phyloP scores from a whole-genome alignment of 2,113 vertebrate genomes.

The Hipposideros armiger region DNA sequence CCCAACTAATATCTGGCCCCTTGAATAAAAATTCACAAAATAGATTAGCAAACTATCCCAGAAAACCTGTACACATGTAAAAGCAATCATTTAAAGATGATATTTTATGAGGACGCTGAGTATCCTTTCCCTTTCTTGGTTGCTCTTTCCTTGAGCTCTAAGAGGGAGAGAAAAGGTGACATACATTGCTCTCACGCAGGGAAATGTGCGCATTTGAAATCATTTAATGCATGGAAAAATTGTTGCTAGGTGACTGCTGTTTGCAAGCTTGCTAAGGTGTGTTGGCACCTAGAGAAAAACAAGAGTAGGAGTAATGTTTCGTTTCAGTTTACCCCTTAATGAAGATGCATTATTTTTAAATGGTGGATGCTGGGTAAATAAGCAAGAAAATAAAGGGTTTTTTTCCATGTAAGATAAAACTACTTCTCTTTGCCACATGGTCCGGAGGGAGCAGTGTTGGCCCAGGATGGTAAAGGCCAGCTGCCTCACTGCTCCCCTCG shows the following conservation, averaged over 20 bases:
- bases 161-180: neutral
- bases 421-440: neutral
- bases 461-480: accelerated
- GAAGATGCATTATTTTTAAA: conserved; percentile 68
- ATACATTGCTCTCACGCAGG: neutral
- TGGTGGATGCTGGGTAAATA: conserved; percentile 41
- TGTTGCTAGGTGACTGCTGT: conserved; percentile 77
- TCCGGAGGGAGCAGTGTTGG: neutral
- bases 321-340: conserved; percentile 62
- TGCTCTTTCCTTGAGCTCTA: conserved; percentile 36
- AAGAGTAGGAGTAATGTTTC: conserved; percentile 34
- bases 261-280: conserved; percentile 50
- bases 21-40: neutral
- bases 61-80: conserved; percentile 11
- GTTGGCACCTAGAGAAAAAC: conserved; percentile 36
- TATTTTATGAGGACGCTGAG: neutral
- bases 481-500: accelerated
- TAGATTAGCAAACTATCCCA: neutral
- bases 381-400: neutral
- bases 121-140: neutral
- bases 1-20: neutral
- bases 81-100: neutral
- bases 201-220: conserved; percentile 37
- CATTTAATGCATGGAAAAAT: conserved; percentile 35
- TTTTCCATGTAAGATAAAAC: neutral